phyloP scores from a whole-genome alignment of 1,140 invertebrate species.

The Mylabris phalerata region DNA sequence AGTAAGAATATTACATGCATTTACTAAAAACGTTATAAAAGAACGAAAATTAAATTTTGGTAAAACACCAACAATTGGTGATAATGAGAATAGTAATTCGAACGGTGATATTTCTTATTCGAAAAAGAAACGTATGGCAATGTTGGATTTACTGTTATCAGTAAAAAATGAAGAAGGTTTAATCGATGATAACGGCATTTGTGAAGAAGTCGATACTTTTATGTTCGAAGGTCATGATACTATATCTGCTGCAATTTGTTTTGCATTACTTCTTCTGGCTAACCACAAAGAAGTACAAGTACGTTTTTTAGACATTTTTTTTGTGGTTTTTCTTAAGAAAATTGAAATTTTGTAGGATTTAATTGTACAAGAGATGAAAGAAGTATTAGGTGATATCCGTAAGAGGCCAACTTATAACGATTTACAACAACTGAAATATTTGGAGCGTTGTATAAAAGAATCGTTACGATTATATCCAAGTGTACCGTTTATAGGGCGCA shows the following conservation, averaged over 20 bases:
- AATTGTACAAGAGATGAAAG: conserved; percentile 49
- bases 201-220: conserved; percentile 79
- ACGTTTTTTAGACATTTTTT: conserved; percentile 42
- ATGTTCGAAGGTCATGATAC: conserved; percentile 60
- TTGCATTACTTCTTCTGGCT: conserved; percentile 38
- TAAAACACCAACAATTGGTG: neutral
- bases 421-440: conserved; percentile 54
- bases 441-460: too few relatives aligned
- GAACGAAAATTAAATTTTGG: conserved; percentile 12
- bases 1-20: conserved; percentile 53
- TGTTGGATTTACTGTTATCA: too few relatives aligned
- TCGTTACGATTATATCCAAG: too few relatives aligned
- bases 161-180: conserved; percentile 46
- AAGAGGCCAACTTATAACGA: conserved; percentile 49
- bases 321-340: too few relatives aligned
- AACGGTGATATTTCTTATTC: neutral
- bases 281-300: conserved; percentile 30
- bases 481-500: conserved; percentile 57
- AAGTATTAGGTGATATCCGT: conserved; percentile 48
- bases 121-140: conserved; percentile 58
- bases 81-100: neutral
- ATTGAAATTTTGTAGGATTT: too few relatives aligned
- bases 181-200: conserved; percentile 59
- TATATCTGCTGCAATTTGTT: conserved; percentile 38
- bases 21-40: conserved; percentile 46